Evolutionary conservation across 2,888 invertebrate genomes (phyloP).

Genomic region (Isoperla grammatica): DNA sequence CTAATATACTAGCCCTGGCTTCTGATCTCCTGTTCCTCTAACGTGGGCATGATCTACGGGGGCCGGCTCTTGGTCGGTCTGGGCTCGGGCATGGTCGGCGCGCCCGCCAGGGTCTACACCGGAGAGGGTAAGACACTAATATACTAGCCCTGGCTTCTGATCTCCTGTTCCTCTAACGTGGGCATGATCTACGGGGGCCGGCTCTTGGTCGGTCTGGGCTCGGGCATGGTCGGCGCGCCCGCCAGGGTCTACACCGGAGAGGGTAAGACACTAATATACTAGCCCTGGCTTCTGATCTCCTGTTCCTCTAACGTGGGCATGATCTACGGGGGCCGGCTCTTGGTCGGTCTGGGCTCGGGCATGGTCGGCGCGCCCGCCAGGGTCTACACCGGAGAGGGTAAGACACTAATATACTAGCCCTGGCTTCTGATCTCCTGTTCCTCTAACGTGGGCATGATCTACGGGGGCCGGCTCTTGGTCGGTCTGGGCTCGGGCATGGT

Average conservation of each 20-base stretch:
- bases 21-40: slow-evolving; percentile 53
- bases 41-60: slow-evolving; percentile 55
- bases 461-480: slow-evolving; percentile 54
- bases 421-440: slow-evolving; percentile 60
- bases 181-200: slow-evolving; percentile 56
- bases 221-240: slow-evolving; percentile 68
- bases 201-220: slow-evolving; percentile 61
- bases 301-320: slow-evolving; percentile 53
- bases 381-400: slow-evolving; percentile 58
- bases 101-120: slow-evolving; percentile 63
- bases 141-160: slow-evolving; percentile 60
- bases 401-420: too few relatives aligned
- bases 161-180: slow-evolving; percentile 54
- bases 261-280: too few relatives aligned
- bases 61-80: slow-evolving; percentile 60
- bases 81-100: slow-evolving; percentile 67
- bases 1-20: too few relatives aligned
- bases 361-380: slow-evolving; percentile 67
- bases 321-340: slow-evolving; percentile 55
- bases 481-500: slow-evolving; percentile 69
- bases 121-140: slow-evolving; percentile 49
- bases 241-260: slow-evolving; percentile 65
- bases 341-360: slow-evolving; percentile 64
- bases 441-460: slow-evolving; percentile 55
- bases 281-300: slow-evolving; percentile 59